These are phyloP conservation scores for Rhinophrynus dorsalis DNA, from an alignment of 2,797 vertebrate species.

Conservation along the genomic window DNA sequence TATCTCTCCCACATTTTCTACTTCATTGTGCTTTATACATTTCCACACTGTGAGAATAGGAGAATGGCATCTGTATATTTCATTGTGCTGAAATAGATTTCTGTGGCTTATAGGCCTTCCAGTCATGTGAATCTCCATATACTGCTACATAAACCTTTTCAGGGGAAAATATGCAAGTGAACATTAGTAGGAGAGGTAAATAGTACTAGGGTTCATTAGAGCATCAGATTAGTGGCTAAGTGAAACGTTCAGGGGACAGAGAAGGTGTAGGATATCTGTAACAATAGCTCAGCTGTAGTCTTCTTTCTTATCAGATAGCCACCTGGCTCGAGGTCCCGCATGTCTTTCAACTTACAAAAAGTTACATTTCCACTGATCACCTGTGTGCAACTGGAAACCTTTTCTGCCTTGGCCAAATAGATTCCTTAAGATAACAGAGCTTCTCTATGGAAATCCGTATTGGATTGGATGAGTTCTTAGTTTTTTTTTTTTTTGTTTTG, in stretches of 20 bases:
- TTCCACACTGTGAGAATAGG: too few relatives aligned
- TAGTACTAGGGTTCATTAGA: constrained; percentile 16
- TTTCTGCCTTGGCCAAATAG: constrained; percentile 1
- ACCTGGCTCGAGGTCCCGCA: constrained; percentile 19
- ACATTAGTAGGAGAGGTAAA: constrained; percentile 11
- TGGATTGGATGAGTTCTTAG: neutral
- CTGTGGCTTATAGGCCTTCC: neutral
- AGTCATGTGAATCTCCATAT: neutral
- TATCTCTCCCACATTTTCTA: neutral
- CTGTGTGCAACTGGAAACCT: constrained; percentile 18
- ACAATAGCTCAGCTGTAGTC: constrained; percentile 24
- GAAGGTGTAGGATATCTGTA: constrained; percentile 23
- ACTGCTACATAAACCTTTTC: neutral
- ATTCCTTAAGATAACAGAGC: constrained; percentile 3
- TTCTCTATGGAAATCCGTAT: constrained; percentile 21
- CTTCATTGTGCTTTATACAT: neutral
- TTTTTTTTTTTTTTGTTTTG: constrained; percentile 1
- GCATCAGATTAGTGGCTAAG: constrained; percentile 16
- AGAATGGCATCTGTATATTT: neutral
- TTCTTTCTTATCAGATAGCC: constrained; percentile 33
- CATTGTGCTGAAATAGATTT: neutral
- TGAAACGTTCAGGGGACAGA: constrained; percentile 18
- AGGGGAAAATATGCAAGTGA: constrained; percentile 21
- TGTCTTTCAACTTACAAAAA: constrained; percentile 30
- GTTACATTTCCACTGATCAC: constrained; percentile 17